Evolutionary conservation across 2,888 invertebrate species (phyloP), one percentile per base, ranked within the genome.

Genomic region (Tanaodytes sp.): DNA sequence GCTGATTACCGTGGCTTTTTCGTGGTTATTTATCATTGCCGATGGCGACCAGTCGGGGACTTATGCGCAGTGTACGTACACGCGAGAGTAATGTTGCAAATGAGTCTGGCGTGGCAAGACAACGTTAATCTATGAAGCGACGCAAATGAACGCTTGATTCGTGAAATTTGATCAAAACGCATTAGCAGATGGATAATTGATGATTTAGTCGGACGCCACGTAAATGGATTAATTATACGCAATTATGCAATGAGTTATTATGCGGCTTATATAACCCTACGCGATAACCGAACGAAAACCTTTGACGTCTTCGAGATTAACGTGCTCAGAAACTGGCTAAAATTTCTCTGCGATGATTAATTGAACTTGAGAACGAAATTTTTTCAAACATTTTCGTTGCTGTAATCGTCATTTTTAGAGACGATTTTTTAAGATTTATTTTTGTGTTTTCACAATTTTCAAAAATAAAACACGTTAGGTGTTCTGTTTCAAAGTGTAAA

Each of bases 161-260:
- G 42, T 76, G 76, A 77, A 78, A 76, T 78, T 58, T 72, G 67
- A 80, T 81, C 77, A 80, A 80, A 80, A 78, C 78, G 77, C 80
- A 79, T 79, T 80, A 81, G 79, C 76, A 79, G 77, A 76, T 64
- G 74, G 71, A 74, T 77, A 79, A 79, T 79, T 80, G 77, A 80
- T 80, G 77, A 73, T 72, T 61, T 42, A 49, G 63, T 71, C 67
- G 69, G 55, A 40, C 57, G 39, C 69, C 71, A 77, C 75, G 77
- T 78, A 79, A 80, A 80, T 79, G 76, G 77, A 79, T 80, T 81
- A 81, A 80, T 81, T 80, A 80, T 76, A 76, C 73, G 74, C 66
- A 71, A 80, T 80, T 80, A 76, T 76, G 76, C 69, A 80, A 77
- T 68, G 42, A 49, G 19, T 45, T 19, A 45, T 51, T 33, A 49